A percentile compares a stretch with the other conserved stretches of the same genome.
Conservation (phyloP, 1,140 invertebrate genomes). For the Acromyrmex heyeri region DNA sequence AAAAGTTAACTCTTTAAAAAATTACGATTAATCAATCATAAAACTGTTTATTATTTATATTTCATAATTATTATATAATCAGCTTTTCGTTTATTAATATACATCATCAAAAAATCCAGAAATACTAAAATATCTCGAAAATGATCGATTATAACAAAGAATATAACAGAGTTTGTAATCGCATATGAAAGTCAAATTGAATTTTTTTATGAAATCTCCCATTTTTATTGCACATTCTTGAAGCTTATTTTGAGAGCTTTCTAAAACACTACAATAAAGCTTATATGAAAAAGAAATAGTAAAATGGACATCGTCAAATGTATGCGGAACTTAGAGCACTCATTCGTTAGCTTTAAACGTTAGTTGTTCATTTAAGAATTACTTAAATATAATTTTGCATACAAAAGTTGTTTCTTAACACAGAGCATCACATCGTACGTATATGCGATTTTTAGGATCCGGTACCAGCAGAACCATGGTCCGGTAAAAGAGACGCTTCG, state of each 20-base stretch:
- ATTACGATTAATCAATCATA: background rate
- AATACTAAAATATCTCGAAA: no score
- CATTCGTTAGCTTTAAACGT: background rate
- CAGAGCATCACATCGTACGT: background rate
- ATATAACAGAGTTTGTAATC: no score
- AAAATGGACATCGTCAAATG: background rate
- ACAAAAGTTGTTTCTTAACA: background rate
- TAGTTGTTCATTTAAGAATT: background rate
- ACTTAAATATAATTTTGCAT: background rate
- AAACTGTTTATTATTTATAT: background rate
- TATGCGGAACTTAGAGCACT: background rate
- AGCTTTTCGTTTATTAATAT: background rate
- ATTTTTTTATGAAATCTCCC: no score
- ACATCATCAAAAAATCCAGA: background rate
- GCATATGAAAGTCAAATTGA: no score
- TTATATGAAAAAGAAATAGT: background rate
- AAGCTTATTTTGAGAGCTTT: background rate
- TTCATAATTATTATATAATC: slow-evolving; percentile 1
- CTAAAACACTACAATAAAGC: background rate
- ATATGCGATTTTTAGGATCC: slow-evolving; percentile 85
- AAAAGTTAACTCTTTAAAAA: no score
- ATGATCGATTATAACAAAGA: no score
- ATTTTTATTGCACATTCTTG: no score
- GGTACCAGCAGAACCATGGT: slow-evolving; percentile 87
- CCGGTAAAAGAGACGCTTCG: slow-evolving; percentile 86